Evolutionary conservation across 1,140 invertebrate genomes (phyloP).

Genomic region (Mylabris phalerata): DNA sequence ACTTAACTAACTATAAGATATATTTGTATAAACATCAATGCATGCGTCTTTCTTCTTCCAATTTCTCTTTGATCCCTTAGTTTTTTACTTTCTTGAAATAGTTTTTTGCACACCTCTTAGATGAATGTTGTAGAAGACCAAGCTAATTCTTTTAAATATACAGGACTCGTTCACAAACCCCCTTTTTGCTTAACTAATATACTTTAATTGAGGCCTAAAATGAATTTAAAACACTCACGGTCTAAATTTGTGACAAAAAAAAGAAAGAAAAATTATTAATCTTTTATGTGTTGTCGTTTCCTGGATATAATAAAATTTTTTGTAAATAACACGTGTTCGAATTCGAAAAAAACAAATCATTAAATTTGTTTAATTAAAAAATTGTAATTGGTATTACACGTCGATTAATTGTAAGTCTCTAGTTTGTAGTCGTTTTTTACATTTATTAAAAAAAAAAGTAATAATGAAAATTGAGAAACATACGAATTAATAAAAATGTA

Average conservation of each 20-base stretch:
- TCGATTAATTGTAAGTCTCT: slow-evolving; percentile 35
- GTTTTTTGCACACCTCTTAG: neutral
- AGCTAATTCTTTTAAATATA: too few relatives aligned
- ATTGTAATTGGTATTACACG: slow-evolving; percentile 19
- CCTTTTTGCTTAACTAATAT: neutral
- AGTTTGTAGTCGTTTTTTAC: slow-evolving; percentile 39
- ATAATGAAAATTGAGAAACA: neutral
- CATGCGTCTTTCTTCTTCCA: slow-evolving; percentile 22
- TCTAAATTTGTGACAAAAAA: slow-evolving; percentile 21
- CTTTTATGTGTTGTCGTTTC: slow-evolving; percentile 16
- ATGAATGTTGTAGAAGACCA: neutral
- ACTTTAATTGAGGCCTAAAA: slow-evolving; percentile 25
- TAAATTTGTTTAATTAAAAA: slow-evolving; percentile 11
- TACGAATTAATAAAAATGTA: slow-evolving; percentile 30
- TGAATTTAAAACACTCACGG: slow-evolving; percentile 7
- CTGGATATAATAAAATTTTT: neutral
- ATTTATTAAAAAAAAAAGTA: slow-evolving; percentile 11
- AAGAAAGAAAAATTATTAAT: neutral
- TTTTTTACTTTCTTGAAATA: neutral
- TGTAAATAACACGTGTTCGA: slow-evolving; percentile 11
- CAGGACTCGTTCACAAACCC: too few relatives aligned
- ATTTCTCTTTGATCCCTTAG: slow-evolving; percentile 16
- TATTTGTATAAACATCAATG: slow-evolving; percentile 1
- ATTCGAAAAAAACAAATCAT: slow-evolving; percentile 16
- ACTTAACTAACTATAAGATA: too few relatives aligned